Base-by-base conservation (phyloP, 2,888 invertebrate species). In the Acleris holmiana region DNA sequence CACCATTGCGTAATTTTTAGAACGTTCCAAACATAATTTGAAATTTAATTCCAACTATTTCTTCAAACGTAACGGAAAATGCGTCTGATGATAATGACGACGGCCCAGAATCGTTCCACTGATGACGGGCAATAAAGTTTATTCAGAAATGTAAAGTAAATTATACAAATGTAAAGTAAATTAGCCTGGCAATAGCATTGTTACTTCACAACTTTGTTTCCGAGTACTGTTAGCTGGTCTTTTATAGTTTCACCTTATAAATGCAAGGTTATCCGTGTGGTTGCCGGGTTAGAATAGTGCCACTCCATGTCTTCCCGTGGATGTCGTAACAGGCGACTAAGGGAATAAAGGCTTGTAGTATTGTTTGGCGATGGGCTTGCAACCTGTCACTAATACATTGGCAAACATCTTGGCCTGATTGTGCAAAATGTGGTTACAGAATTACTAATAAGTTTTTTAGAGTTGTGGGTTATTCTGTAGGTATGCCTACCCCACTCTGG, bases 41-140 rank as follows among this genome's bases (percentile, higher is more conserved):
- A 49, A 41, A 60, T 65, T 47, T 65, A 59, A 65, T 64, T 64
- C 53, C 51, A 41, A 64, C 47, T 13, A 55, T 60, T 60, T 65
- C 60, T 55, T 46, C 59, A 55, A 65, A 65, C 53, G 65, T 44
- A 65, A 59, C 64, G 53, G 56, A 63, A 64, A 40, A 55, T 13
- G 4, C 54, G 58, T 64, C 58, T n/a, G n/a, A n/a, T 59, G 58
- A 65, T 65, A 60, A 65, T 65, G 44, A 65, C 60, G 59, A 55
- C 25, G 35, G 19, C 51, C 40, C 41, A 1, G 51, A 23, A 57
- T 55, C 41, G 48, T 59, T 64, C 53, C 48, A 21, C 64, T 64
- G 64, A 64, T 64, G 64, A 64, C 41, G 64, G 58, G 59, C 60
- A 65, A 65, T 60, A 65, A 65, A 65, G 65, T 65, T 65, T 60